Percentiles rank a stretch among this genome's conserved stretches.
phyloP scores from a whole-genome alignment of 2,113 vertebrate genomes.

The Tachycineta bicolor region DNA sequence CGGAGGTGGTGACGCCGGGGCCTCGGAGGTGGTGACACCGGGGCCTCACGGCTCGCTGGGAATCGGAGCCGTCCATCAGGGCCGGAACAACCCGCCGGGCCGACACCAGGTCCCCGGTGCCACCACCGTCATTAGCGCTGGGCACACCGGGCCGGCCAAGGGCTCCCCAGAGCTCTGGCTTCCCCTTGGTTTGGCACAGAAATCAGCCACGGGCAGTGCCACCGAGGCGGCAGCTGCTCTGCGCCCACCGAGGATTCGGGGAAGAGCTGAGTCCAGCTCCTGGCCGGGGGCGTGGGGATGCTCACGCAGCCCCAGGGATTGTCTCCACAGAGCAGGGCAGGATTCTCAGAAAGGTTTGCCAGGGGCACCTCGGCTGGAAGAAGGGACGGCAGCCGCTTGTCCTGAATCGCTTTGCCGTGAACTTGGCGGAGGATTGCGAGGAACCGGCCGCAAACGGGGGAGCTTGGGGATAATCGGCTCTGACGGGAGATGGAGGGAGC shows the following conservation, averaged over 20 bases:
- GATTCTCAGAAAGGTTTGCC: not conserved
- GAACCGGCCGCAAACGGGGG: too few species aligned
- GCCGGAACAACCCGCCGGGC: not conserved
- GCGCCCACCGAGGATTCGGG: not conserved
- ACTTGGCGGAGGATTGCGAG: too few species aligned
- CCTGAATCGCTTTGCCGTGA: too few species aligned
- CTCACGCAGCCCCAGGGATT: not conserved
- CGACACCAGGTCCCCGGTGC: not conserved
- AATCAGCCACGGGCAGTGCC: not conserved
- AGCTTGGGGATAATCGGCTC: too few species aligned
- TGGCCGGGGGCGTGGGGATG: not conserved
- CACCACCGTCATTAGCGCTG: fast-evolving
- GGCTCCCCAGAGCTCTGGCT: not conserved
- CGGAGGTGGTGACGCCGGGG: not conserved
- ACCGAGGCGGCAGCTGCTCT: not conserved
- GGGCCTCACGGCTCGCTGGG: not conserved
- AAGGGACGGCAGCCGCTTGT: not conserved
- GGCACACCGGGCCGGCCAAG: not conserved
- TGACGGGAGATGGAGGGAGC: too few species aligned
- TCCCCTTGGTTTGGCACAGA: not conserved
- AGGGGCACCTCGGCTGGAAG: fast-evolving
- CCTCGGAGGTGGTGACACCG: not conserved
- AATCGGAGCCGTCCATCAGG: not conserved
- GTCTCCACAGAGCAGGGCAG: fast-evolving
- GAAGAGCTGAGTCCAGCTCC: not conserved